These are phyloP conservation scores for Columba livia DNA, from an alignment of 2,113 vertebrate genomes.

Conservation along the genomic window DNA sequence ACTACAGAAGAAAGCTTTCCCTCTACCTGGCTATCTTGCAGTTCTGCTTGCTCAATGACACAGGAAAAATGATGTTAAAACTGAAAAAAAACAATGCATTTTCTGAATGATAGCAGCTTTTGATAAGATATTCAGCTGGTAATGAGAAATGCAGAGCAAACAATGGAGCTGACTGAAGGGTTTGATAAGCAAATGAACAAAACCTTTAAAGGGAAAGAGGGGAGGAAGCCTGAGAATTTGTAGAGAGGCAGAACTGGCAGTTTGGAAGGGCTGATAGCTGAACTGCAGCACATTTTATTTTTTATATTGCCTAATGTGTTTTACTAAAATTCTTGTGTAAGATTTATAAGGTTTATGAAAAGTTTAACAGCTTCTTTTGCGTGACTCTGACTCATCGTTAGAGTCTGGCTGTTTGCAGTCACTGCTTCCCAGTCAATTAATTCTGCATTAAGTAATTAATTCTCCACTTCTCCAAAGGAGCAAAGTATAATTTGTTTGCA, in stretches of 20 bases:
- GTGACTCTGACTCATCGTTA: background rate
- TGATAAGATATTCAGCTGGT: slow-evolving; percentile 1
- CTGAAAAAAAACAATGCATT: slow-evolving; percentile 34
- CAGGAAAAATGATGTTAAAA: slow-evolving; percentile 7
- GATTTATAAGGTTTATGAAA: slow-evolving; percentile 44
- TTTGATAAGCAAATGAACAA: slow-evolving; percentile 29
- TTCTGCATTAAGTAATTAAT: background rate
- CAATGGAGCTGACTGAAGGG: background rate
- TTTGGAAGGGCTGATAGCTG: slow-evolving; percentile 1
- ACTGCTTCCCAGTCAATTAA: slow-evolving; percentile 23
- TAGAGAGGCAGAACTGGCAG: background rate
- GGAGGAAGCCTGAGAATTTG: background rate
- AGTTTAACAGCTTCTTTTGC: background rate
- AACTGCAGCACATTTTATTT: background rate
- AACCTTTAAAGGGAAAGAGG: background rate
- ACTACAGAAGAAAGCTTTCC: background rate
- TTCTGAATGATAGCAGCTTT: slow-evolving; percentile 7
- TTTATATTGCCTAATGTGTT: background rate
- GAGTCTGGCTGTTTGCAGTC: background rate
- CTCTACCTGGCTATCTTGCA: background rate
- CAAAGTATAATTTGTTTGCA: background rate
- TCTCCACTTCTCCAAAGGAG: background rate
- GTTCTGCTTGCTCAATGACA: slow-evolving; percentile 1
- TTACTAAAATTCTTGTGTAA: slow-evolving; percentile 30
- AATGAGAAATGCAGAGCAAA: slow-evolving; percentile 31